These are phyloP conservation scores for Ochropleura plecta DNA, from an alignment of 2,888 invertebrate genomes.

Conservation along the genomic window DNA sequence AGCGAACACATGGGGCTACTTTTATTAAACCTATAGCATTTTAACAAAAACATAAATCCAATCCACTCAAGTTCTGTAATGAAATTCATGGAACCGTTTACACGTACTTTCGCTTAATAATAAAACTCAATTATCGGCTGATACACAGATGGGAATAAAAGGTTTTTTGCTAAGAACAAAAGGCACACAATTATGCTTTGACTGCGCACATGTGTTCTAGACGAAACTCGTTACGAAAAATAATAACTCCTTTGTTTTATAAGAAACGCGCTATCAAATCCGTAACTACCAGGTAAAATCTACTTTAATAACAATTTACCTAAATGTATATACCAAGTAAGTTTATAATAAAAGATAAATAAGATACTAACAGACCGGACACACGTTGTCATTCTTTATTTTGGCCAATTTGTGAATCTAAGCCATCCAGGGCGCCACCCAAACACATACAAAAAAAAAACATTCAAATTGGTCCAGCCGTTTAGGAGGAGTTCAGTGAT, in stretches of 20 bases:
- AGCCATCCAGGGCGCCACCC: too few species aligned
- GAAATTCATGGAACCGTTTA: constrained; percentile 41
- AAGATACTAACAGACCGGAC: too few species aligned
- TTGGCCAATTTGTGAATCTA: too few species aligned
- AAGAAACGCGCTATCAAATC: neutral
- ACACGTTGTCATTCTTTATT: too few species aligned
- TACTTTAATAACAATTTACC: neutral
- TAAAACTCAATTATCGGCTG: constrained; percentile 51
- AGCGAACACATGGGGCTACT: constrained; percentile 15
- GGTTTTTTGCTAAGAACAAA: constrained; percentile 44
- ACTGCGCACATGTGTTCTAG: constrained; percentile 12
- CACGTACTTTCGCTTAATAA: constrained; percentile 35
- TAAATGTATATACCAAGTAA: too few species aligned
- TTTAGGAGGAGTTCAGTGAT: too few species aligned
- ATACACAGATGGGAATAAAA: constrained; percentile 34
- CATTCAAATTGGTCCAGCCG: too few species aligned
- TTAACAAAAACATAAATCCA: constrained; percentile 42
- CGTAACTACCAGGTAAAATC: neutral
- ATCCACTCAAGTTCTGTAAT: constrained; percentile 38
- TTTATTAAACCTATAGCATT: constrained; percentile 21
- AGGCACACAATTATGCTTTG: constrained; percentile 33
- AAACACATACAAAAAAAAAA: too few species aligned
- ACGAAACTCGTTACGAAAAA: constrained; percentile 23
- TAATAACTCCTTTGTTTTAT: constrained; percentile 7
- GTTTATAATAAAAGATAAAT: too few species aligned